phyloP scores from a whole-genome alignment of 2,888 invertebrate genomes.

The Drosophila mimetica region DNA sequence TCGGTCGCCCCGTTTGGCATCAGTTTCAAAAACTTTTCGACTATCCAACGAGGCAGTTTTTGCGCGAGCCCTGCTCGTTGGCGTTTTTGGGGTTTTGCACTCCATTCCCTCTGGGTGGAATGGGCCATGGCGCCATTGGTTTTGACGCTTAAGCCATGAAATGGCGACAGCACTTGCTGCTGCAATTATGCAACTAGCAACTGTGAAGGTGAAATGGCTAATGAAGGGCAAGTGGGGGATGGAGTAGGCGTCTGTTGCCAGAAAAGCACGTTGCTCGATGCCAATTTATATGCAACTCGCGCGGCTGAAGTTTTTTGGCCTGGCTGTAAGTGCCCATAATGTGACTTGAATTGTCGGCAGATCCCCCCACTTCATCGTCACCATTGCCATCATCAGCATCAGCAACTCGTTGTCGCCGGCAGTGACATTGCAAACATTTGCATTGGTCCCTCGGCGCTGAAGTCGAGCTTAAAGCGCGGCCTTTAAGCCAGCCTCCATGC shows the following conservation, averaged over 20 bases:
- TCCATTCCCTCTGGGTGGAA: constrained; percentile 27
- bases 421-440: constrained; percentile 67
- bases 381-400: not conserved
- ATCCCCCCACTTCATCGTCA: constrained; percentile 3
- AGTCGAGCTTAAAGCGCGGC: constrained; percentile 60
- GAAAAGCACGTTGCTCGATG: constrained; percentile 52
- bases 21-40: constrained; percentile 76
- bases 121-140: not conserved
- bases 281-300: constrained; percentile 74
- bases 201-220: constrained; percentile 73
- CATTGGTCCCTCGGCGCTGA: constrained; percentile 26
- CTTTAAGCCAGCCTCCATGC: constrained; percentile 65
- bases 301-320: constrained; percentile 60
- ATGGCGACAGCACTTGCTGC: constrained; percentile 44
- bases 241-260: constrained; percentile 28
- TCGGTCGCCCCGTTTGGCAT: constrained; percentile 73
- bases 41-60: constrained; percentile 58
- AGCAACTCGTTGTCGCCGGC: constrained; percentile 23
- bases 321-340: constrained; percentile 72
- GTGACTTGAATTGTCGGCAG: constrained; percentile 15
- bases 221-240: constrained; percentile 70
- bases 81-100: constrained; percentile 85
- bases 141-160: constrained; percentile 14
- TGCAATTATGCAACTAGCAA: constrained; percentile 71
- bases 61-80: constrained; percentile 9